These are phyloP conservation scores for Nowickia ferox DNA, from an alignment of 2,888 invertebrate species.

Conservation along the genomic window DNA sequence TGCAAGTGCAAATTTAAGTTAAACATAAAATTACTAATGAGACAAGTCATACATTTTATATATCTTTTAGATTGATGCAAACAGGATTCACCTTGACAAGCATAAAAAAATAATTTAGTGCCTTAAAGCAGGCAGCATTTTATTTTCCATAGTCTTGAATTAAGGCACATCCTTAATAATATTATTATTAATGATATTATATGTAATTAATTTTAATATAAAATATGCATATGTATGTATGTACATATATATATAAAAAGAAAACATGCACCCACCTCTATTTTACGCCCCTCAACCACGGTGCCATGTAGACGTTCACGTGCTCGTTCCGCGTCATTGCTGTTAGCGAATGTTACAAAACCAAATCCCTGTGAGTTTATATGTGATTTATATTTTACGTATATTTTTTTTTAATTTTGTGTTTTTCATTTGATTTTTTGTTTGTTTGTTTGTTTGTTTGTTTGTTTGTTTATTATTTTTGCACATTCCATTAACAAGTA, in stretches of 20 bases:
- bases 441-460: not conserved
- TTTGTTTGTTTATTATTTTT: slow-evolving; percentile 35
- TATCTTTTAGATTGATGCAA: not conserved
- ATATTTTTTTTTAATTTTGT: slow-evolving; percentile 38
- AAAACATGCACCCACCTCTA: slow-evolving; percentile 99
- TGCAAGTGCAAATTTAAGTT: not conserved
- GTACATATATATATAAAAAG: slow-evolving; percentile 10
- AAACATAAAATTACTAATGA: slow-evolving; percentile 17
- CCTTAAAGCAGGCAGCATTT: slow-evolving; percentile 22
- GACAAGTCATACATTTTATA: slow-evolving; percentile 39
- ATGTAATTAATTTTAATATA: slow-evolving; percentile 15
- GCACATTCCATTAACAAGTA: slow-evolving; percentile 68
- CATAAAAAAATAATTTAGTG: not conserved
- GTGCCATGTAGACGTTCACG: slow-evolving; percentile 99
- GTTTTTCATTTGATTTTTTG: slow-evolving; percentile 25
- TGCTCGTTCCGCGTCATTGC: slow-evolving; percentile 99
- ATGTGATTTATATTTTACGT: slow-evolving; percentile 60
- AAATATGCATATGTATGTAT: not conserved
- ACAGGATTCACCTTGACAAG: not conserved
- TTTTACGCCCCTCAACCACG: slow-evolving; percentile 99
- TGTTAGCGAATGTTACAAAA: slow-evolving; percentile 99
- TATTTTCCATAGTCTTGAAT: not conserved
- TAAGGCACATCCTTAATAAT: not conserved
- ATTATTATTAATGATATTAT: not conserved
- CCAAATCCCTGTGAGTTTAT: slow-evolving; percentile 96